A percentile compares a stretch with the other conserved stretches of the same genome.
These are phyloP conservation scores for Drosophila navojoa DNA, from an alignment of 1,140 invertebrate genomes.

Conservation along the genomic window DNA sequence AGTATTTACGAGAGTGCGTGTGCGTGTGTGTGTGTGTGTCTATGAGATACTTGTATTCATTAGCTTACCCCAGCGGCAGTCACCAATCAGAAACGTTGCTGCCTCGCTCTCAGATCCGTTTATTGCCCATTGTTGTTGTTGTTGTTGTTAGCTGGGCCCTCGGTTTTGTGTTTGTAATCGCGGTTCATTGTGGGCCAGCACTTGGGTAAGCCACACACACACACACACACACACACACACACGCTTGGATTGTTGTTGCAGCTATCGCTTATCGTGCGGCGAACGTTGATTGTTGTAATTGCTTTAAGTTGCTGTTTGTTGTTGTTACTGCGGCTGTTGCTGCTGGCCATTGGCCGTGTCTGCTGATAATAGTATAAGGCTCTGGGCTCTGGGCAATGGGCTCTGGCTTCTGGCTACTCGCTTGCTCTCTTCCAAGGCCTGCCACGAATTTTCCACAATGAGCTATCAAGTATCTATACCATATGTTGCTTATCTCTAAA, in stretches of 20 bases:
- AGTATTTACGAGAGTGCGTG: not conserved
- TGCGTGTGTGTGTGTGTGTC: slow-evolving; percentile 22
- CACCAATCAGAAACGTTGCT: slow-evolving; percentile 48
- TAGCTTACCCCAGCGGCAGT: slow-evolving; percentile 31
- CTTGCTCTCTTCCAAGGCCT: slow-evolving; percentile 24
- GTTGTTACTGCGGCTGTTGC: not conserved
- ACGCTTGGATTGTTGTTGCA: slow-evolving; percentile 9
- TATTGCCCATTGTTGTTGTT: slow-evolving; percentile 38
- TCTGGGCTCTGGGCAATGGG: slow-evolving; percentile 1
- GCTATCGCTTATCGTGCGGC: slow-evolving; percentile 41
- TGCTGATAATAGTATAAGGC: slow-evolving; percentile 29
- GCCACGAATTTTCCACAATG: slow-evolving; percentile 20
- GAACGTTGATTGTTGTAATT: slow-evolving; percentile 59
- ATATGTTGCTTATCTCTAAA: slow-evolving; percentile 43
- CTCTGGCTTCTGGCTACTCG: slow-evolving; percentile 13
- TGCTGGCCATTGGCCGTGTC: slow-evolving; percentile 35
- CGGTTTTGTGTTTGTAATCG: slow-evolving; percentile 49
- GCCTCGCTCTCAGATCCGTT: slow-evolving; percentile 34
- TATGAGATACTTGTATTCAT: slow-evolving; percentile 52
- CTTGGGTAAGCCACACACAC: slow-evolving; percentile 24
- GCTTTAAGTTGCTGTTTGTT: slow-evolving; percentile 40
- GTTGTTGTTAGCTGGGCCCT: slow-evolving; percentile 32
- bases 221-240: slow-evolving; percentile 2
- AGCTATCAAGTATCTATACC: slow-evolving; percentile 20
- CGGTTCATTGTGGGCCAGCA: slow-evolving; percentile 50